A percentile compares a stretch with the other conserved stretches of the same genome.
phyloP scores from a whole-genome alignment of 2,113 vertebrate genomes.

The Helogale parvula region DNA sequence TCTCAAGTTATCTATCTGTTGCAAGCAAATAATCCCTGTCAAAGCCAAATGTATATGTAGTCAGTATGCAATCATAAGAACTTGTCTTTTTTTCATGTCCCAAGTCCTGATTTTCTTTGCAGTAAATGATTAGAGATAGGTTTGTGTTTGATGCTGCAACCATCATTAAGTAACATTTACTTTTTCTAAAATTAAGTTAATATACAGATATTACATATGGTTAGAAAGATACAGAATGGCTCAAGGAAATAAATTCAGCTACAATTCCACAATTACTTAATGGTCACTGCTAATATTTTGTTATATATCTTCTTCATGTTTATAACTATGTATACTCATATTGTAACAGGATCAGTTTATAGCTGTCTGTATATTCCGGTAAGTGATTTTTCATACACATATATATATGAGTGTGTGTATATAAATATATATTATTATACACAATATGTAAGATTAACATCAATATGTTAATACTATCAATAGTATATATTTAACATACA shows the following conservation, averaged over 20 bases:
- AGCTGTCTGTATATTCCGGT: background rate
- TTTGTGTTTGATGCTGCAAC: background rate
- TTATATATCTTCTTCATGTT: background rate
- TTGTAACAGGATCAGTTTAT: background rate
- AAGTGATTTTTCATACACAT: background rate
- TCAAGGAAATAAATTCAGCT: background rate
- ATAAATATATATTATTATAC: background rate
- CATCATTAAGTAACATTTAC: background rate
- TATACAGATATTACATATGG: background rate
- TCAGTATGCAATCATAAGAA: background rate
- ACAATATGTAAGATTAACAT: background rate
- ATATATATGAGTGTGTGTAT: background rate
- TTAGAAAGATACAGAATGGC: background rate
- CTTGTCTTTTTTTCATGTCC: background rate
- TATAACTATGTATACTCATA: background rate
- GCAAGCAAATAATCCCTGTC: background rate
- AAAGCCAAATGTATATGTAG: background rate
- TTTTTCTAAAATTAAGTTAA: constrained; percentile 25
- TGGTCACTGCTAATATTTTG: background rate
- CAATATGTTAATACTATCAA: background rate
- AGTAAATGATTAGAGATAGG: background rate
- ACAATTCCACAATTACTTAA: background rate
- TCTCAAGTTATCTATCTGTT: background rate
- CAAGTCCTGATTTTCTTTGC: background rate
- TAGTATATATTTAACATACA: background rate